Percentiles rank a stretch among this genome's conserved stretches.
Evolutionary conservation across 53 echinoderm and acorn worm genomes (phyloP).

Genomic region (Luidia sarsii): DNA sequence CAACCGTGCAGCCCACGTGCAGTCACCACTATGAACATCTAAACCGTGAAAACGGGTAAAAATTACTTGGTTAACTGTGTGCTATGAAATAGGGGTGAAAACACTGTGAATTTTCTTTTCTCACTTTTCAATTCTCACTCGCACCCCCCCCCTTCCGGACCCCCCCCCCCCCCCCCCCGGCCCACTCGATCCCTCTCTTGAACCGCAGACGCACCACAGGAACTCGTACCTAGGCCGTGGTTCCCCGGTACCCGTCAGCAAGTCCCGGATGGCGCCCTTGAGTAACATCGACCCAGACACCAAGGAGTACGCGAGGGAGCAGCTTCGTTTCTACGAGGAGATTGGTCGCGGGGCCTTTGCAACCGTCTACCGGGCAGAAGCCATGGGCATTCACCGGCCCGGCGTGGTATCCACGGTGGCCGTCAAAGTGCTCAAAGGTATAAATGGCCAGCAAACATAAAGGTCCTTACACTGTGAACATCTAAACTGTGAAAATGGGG

Average conservation of each 20-base stretch:
- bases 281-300: constrained; percentile 15
- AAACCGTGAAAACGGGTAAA: too few relatives aligned
- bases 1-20: too few relatives aligned
- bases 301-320: constrained; percentile 72
- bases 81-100: too few relatives aligned
- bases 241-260: background rate
- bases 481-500: too few relatives aligned
- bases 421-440: constrained; percentile 85
- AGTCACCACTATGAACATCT: too few relatives aligned
- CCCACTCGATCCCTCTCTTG: background rate
- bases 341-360: constrained; percentile 89
- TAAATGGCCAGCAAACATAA: too few relatives aligned
- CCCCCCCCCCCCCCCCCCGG: too few relatives aligned
- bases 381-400: constrained; percentile 45
- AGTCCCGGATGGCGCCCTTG: background rate
- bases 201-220: background rate
- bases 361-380: constrained; percentile 76
- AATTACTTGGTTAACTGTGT: too few relatives aligned
- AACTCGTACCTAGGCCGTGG: constrained; percentile 26
- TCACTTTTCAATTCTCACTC: too few relatives aligned
- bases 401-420: constrained; percentile 60
- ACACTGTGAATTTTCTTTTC: too few relatives aligned
- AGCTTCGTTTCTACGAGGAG: constrained; percentile 59
- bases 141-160: background rate
- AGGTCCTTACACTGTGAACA: too few relatives aligned